A percentile compares a stretch with the other conserved stretches of the same genome.
phyloP scores from a whole-genome alignment of 2,797 vertebrate genomes.

The Benthosema pterotum region DNA sequence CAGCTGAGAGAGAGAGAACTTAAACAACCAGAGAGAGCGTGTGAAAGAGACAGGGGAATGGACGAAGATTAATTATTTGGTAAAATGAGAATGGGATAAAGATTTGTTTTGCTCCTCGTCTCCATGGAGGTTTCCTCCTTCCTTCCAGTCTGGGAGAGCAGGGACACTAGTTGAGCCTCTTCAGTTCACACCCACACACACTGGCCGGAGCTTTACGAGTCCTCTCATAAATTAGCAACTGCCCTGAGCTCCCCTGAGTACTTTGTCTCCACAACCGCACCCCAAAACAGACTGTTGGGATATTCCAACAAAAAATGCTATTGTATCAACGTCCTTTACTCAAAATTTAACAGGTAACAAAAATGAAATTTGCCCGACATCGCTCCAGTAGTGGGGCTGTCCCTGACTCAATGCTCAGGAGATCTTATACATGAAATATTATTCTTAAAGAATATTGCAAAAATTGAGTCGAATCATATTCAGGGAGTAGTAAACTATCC shows the following conservation, averaged over 20 bases:
- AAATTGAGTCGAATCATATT: too few species aligned
- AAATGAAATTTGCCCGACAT: neutral
- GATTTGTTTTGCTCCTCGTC: conserved; percentile 5
- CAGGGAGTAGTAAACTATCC: too few species aligned
- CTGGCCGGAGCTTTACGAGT: neutral
- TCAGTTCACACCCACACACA: conserved; percentile 6
- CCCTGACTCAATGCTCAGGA: too few species aligned
- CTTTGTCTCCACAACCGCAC: neutral
- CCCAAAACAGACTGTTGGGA: neutral
- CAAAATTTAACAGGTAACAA: neutral
- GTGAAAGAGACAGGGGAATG: conserved; percentile 23
- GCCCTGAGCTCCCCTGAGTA: conserved; percentile 2
- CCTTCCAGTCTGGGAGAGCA: neutral
- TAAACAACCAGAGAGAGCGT: conserved; percentile 40
- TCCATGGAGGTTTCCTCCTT: neutral
- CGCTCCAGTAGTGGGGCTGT: neutral
- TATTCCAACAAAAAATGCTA: neutral
- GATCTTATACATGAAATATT: too few species aligned
- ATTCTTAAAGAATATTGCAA: too few species aligned
- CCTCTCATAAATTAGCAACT: neutral
- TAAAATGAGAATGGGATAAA: conserved; percentile 16
- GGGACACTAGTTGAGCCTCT: neutral
- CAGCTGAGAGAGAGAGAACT: conserved; percentile 51
- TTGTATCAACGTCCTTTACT: neutral
- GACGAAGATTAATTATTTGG: conserved; percentile 8